Evolutionary conservation across 2,888 invertebrate genomes (phyloP).

Genomic region (Spodoptera exigua): DNA sequence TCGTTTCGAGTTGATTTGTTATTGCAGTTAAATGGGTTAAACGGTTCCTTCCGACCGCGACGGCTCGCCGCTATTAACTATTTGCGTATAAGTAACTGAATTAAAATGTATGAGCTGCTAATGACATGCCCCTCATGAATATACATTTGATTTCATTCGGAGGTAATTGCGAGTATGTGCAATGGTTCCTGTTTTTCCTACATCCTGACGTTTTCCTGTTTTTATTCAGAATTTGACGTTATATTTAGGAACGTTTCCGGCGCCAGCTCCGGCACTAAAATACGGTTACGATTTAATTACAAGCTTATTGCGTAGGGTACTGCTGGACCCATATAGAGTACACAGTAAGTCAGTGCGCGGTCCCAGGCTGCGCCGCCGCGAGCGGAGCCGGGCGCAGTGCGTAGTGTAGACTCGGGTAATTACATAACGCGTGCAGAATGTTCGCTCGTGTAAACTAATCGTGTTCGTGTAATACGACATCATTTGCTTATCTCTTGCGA

Average conservation of each 20-base stretch:
- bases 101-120: slow-evolving; percentile 40
- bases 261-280: background rate
- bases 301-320: too few species aligned
- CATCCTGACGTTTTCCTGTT: slow-evolving; percentile 3
- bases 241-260: background rate
- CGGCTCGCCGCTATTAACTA: slow-evolving; percentile 1
- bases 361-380: too few species aligned
- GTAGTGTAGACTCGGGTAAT: too few species aligned
- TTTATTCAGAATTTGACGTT: background rate
- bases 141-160: slow-evolving; percentile 11
- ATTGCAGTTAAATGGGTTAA: slow-evolving; percentile 25
- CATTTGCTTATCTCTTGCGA: too few species aligned
- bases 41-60: slow-evolving; percentile 25
- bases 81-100: slow-evolving; percentile 13
- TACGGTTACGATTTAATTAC: too few species aligned
- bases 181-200: slow-evolving; percentile 17
- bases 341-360: too few species aligned
- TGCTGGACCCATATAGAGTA: too few species aligned
- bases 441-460: too few species aligned
- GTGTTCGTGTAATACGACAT: too few species aligned
- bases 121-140: slow-evolving; percentile 13
- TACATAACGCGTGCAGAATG: too few species aligned
- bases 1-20: slow-evolving; percentile 8
- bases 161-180: slow-evolving; percentile 11
- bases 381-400: too few species aligned